These are phyloP conservation scores for Etheostoma cragini DNA, from an alignment of 2,113 vertebrate species.

Conservation along the genomic window DNA sequence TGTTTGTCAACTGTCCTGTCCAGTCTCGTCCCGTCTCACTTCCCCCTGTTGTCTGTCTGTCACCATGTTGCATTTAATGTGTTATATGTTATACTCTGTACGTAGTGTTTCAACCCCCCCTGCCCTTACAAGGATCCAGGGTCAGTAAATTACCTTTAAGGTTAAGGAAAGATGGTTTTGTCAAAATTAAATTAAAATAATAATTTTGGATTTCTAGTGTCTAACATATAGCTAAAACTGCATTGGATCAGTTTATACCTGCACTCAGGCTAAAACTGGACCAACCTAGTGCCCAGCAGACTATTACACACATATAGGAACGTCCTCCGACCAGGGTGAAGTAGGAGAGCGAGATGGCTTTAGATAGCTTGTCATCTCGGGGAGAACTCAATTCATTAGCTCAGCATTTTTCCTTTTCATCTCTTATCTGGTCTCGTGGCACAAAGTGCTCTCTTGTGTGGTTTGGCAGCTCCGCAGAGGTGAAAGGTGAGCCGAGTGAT, in stretches of 20 bases:
- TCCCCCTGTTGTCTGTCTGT: too few species aligned
- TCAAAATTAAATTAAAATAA: neutral
- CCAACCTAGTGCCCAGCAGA: conserved; percentile 5
- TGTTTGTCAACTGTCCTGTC: too few species aligned
- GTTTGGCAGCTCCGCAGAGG: conserved; percentile 60
- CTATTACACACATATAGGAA: conserved; percentile 20
- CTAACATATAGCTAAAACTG: neutral
- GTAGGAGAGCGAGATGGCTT: conserved; percentile 39
- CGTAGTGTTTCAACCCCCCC: too few species aligned
- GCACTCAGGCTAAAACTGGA: neutral
- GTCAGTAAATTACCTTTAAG: neutral
- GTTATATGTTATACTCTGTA: too few species aligned
- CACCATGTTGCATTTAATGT: too few species aligned
- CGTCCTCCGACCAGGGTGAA: conserved; percentile 38
- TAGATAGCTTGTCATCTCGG: conserved; percentile 48
- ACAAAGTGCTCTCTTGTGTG: conserved; percentile 57
- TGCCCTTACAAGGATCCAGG: too few species aligned
- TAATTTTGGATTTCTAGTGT: neutral
- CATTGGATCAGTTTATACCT: neutral
- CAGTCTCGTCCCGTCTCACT: too few species aligned
- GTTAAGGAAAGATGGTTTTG: neutral
- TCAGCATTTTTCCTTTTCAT: conserved; percentile 55
- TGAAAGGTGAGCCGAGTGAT: conserved; percentile 71
- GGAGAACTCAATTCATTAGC: conserved; percentile 60
- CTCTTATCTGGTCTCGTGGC: conserved; percentile 63